These are phyloP conservation scores for Gracilinanus agilis DNA, from an alignment of 2,113 vertebrate species.

Conservation along the genomic window DNA sequence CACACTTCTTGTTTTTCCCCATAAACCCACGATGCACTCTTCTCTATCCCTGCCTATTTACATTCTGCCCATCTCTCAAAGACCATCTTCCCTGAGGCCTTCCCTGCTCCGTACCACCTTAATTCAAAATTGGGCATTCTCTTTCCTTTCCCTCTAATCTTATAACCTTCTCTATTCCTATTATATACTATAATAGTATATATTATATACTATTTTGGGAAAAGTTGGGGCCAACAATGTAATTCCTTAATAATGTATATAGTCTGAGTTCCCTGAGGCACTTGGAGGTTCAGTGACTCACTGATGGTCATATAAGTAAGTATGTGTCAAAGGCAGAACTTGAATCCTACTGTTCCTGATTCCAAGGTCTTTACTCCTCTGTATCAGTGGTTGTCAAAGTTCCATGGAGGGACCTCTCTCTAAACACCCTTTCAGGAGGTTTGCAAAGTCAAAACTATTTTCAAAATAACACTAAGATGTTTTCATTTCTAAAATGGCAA, in stretches of 20 bases:
- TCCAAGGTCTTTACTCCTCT: neutral
- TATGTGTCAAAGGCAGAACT: neutral
- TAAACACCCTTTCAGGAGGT: neutral
- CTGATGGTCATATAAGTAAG: neutral
- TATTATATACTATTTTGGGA: neutral
- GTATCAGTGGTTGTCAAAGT: neutral
- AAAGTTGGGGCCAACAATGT: neutral
- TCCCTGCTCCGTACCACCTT: neutral
- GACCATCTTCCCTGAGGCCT: neutral
- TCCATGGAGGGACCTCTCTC: neutral
- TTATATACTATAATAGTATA: too few species aligned
- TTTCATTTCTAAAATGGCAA: neutral
- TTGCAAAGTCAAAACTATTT: neutral
- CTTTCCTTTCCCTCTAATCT: neutral
- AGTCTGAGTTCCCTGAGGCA: neutral
- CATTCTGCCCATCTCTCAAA: neutral
- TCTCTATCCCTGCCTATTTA: neutral
- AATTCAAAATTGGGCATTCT: neutral
- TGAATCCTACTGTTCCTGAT: neutral
- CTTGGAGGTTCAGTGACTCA: neutral
- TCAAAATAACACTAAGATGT: neutral
- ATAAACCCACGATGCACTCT: neutral
- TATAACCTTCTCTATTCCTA: neutral
- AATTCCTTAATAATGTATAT: neutral
- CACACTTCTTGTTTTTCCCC: neutral